A percentile compares a stretch with the other conserved stretches of the same genome.
These are phyloP conservation scores for Apamea epomidion DNA, from an alignment of 2,888 invertebrate genomes.

Conservation along the genomic window DNA sequence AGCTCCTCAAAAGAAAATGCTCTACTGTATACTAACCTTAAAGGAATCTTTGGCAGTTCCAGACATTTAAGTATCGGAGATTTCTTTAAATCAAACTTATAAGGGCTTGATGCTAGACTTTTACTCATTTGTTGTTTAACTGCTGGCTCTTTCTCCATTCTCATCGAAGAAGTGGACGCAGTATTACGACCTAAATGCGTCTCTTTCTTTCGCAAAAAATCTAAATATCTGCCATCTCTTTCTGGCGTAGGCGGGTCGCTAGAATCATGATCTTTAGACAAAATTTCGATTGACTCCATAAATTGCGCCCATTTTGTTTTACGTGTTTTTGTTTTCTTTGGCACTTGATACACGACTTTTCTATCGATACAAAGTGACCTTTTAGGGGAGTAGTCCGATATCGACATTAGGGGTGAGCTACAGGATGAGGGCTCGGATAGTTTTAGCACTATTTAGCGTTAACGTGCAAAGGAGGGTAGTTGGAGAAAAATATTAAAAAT, in stretches of 20 bases:
- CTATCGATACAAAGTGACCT: constrained; percentile 53
- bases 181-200: constrained; percentile 63
- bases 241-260: constrained; percentile 75
- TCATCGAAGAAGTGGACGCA: constrained; percentile 71
- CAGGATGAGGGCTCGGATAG: constrained; percentile 69
- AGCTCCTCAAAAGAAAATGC: background rate
- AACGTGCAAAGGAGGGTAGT: constrained; percentile 35
- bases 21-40: constrained; percentile 22
- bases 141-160: constrained; percentile 46
- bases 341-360: constrained; percentile 40
- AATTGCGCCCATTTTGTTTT: constrained; percentile 79
- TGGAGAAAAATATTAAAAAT: constrained; percentile 21
- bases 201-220: constrained; percentile 76
- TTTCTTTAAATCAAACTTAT: constrained; percentile 74
- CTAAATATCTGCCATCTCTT: constrained; percentile 73
- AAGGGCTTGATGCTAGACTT: constrained; percentile 80
- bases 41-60: constrained; percentile 76
- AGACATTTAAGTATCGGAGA: constrained; percentile 77
- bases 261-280: constrained; percentile 75
- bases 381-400: constrained; percentile 78
- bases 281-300: constrained; percentile 78
- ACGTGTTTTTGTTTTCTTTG: constrained; percentile 58
- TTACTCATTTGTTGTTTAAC: constrained; percentile 69
- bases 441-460: constrained; percentile 61
- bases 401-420: constrained; percentile 76